Percentiles rank a stretch among this genome's conserved stretches.
These are phyloP conservation scores for Neomicropteryx cornuta DNA, from an alignment of 1,140 invertebrate genomes.

Conservation along the genomic window DNA sequence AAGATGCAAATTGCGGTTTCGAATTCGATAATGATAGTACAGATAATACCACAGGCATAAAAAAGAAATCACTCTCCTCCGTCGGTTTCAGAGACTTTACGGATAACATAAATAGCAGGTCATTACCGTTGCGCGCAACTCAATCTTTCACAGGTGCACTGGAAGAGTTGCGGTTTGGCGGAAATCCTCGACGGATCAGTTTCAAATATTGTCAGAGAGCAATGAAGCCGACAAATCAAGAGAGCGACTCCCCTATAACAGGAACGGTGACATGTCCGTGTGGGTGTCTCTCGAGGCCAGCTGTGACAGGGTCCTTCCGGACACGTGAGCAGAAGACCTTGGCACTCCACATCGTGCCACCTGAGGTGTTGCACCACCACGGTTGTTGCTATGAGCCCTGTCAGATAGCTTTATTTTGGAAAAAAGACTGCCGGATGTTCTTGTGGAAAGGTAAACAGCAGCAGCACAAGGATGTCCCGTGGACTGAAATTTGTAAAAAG, in stretches of 20 bases:
- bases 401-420: conserved; percentile 43
- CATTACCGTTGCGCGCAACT: conserved; percentile 29
- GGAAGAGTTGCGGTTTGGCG: conserved; percentile 27
- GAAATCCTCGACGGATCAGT: conserved; percentile 27
- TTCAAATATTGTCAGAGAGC: conserved; percentile 22
- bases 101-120: conserved; percentile 24
- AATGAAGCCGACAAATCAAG: conserved; percentile 17
- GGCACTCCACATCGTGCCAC: conserved; percentile 28
- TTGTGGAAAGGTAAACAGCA: conserved; percentile 43
- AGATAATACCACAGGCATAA: conserved; percentile 24
- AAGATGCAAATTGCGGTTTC: no score
- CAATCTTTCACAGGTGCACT: conserved; percentile 36
- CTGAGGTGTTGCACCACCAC: conserved; percentile 29
- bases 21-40: conserved; percentile 25
- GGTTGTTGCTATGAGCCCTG: conserved; percentile 27
- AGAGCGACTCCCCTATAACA: neutral
- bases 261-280: conserved; percentile 26
- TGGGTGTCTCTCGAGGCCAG: conserved; percentile 25
- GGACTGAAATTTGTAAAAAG: no score
- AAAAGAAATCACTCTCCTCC: conserved; percentile 30
- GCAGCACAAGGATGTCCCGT: no score
- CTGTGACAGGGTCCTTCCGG: conserved; percentile 22
- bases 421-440: conserved; percentile 55
- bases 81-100: conserved; percentile 26
- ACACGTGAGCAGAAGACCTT: conserved; percentile 30